phyloP scores from a whole-genome alignment of 53 echinoderm and acorn worm genomes.

The Crossaster papposus region DNA sequence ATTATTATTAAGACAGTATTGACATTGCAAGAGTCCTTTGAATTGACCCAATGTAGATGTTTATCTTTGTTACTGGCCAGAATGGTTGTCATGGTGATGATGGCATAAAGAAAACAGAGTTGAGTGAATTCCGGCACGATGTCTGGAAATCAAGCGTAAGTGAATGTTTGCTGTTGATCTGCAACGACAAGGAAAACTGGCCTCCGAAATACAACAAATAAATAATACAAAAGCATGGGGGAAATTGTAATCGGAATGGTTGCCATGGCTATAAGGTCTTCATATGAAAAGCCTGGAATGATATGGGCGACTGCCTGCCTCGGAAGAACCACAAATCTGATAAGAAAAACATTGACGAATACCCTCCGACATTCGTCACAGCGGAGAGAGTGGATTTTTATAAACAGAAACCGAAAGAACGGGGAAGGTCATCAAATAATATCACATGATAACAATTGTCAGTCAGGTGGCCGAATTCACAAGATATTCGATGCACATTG shows the following conservation, averaged over 20 bases:
- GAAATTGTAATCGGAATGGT: not conserved
- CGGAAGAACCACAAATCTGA: not conserved
- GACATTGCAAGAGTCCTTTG: not conserved
- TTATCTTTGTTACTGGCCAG: not conserved
- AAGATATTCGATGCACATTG: not conserved
- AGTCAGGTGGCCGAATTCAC: not conserved
- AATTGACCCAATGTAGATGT: not conserved
- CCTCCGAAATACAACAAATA: too few species aligned
- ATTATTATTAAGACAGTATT: not conserved
- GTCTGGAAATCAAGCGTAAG: not conserved
- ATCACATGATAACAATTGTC: not conserved
- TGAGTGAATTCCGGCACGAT: not conserved
- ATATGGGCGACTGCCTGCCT: not conserved
- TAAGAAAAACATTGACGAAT: not conserved
- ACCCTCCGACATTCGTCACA: not conserved
- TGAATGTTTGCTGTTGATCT: not conserved
- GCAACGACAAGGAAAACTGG: not conserved
- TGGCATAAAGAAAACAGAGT: not conserved
- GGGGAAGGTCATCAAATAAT: not conserved
- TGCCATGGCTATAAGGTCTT: not conserved
- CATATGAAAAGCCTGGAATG: not conserved
- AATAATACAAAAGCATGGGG: not conserved
- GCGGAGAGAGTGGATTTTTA: not conserved
- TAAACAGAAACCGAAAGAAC: not conserved
- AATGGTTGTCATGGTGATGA: not conserved